phyloP scores from a whole-genome alignment of 2,113 vertebrate species.

The Steatornis caripensis region DNA sequence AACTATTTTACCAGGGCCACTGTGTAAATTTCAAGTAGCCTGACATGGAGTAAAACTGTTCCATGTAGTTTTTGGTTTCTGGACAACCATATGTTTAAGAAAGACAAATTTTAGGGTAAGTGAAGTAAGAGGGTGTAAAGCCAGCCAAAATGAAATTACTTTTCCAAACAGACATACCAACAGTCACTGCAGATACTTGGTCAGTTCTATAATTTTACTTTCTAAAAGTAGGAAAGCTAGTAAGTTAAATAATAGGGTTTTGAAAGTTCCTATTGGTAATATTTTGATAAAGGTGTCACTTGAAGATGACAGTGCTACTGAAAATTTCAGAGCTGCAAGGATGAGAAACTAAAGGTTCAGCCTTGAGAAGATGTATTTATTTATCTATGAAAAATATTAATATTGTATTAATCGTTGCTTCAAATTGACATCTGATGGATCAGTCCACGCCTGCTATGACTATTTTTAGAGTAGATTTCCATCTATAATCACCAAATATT shows the following conservation, averaged over 20 bases:
- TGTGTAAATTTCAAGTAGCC: background rate
- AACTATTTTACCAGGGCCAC: background rate
- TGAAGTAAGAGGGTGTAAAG: background rate
- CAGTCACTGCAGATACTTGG: background rate
- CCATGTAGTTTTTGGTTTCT: background rate
- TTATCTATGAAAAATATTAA: background rate
- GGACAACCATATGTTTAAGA: background rate
- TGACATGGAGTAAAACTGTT: background rate
- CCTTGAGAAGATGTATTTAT: background rate
- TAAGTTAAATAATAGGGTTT: background rate
- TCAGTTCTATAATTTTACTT: constrained; percentile 13
- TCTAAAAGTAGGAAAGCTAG: background rate
- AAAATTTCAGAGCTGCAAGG: background rate
- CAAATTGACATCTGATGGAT: background rate
- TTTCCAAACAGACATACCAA: constrained; percentile 27
- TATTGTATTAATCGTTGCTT: background rate
- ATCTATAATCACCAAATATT: background rate
- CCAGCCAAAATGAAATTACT: background rate
- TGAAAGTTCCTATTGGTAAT: background rate
- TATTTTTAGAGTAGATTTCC: background rate
- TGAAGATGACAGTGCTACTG: background rate
- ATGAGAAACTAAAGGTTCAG: background rate
- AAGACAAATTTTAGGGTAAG: background rate
- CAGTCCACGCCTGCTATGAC: background rate
- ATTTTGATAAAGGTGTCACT: constrained; percentile 29